Percentiles rank a stretch among this genome's conserved stretches.
phyloP scores from a whole-genome alignment of 2,113 vertebrate species.

The Cyprinodon tularosa region DNA sequence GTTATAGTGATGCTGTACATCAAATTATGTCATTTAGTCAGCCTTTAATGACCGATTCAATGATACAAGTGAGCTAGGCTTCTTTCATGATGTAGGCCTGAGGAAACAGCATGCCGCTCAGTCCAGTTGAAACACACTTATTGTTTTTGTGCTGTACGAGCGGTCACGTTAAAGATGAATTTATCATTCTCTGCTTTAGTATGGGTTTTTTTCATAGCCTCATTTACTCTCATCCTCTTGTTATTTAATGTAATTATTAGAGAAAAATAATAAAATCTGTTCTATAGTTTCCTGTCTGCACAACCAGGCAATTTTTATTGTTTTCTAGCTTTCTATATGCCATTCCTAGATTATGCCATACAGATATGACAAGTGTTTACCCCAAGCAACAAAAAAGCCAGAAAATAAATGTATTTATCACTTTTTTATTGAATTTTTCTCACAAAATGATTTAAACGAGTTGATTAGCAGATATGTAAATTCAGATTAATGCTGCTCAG shows the following conservation, averaged over 20 bases:
- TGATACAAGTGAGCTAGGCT: constrained; percentile 79
- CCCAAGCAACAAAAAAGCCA: background rate
- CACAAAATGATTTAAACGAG: constrained; percentile 37
- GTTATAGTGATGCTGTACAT: constrained; percentile 60
- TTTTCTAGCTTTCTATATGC: background rate
- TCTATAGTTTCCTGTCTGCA: constrained; percentile 2
- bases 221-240: constrained; percentile 9
- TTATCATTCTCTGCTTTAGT: constrained; percentile 70
- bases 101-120: constrained; percentile 75
- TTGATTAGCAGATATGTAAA: constrained; percentile 36
- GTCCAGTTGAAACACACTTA: constrained; percentile 78
- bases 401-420: constrained; percentile 45
- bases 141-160: constrained; percentile 75
- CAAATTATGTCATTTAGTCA: constrained; percentile 66
- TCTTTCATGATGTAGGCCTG: constrained; percentile 72
- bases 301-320: constrained; percentile 6
- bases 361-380: background rate
- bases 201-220: constrained; percentile 20
- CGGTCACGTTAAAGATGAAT: constrained; percentile 70
- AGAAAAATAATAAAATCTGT: background rate
- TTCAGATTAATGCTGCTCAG: constrained; percentile 16
- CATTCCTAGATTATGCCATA: constrained; percentile 18
- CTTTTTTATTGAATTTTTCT: constrained; percentile 40
- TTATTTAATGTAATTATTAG: background rate
- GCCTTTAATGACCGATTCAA: constrained; percentile 75